Evolutionary conservation across 2,113 vertebrate genomes (phyloP), one percentile per base, ranked within the genome.

Genomic region (Pluvialis apricaria): DNA sequence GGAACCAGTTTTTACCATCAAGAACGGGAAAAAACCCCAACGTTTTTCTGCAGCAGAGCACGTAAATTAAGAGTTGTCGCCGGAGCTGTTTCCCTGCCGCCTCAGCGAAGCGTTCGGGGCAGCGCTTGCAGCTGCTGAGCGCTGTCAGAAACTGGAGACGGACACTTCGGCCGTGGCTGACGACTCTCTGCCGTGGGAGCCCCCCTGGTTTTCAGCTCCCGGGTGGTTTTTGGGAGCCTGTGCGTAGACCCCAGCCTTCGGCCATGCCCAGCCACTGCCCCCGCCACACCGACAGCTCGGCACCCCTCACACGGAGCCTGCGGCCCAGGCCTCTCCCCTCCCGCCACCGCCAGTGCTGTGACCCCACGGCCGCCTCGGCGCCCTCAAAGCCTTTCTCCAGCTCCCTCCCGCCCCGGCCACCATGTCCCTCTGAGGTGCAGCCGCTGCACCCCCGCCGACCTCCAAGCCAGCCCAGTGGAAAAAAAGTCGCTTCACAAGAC

Each of bases 61-160:
- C 3, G 11, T 14, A 32, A 16, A 12, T 19, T 2, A 10, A 10
- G n/a, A n/a, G 13, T 5, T 54, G n/a, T 13, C 49, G 15, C 52
- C 28, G 2, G 5, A 42, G 29, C 19, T 2, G 3, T 17, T 62
- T 58, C 7, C 5, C n/a, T 68, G 26, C n/a, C 0, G 0, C 12
- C 24, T 61, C 13, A 5, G 14, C 1, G 18, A 40, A 57, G 16
- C 25, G 1, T 31, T 52, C 0, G 0, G 0, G 47, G 29, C 31
- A 51, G 34, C 20, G 3, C 26, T 13, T 2, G n/a, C 49, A 83
- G 72, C 80, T 57, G 79, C 31, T 10, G 42, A 4, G 2, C 7
- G 0, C 32, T 19, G 6, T 38, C n/a, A 57, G 60, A 62, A 52
- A 19, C 8, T n/a, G 0, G 4, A 44, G 36, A 7, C 1, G 11